Percentiles rank a stretch among this genome's conserved stretches.
Conservation (phyloP, 1,140 invertebrate genomes). For the Dendroctonus ponderosae region DNA sequence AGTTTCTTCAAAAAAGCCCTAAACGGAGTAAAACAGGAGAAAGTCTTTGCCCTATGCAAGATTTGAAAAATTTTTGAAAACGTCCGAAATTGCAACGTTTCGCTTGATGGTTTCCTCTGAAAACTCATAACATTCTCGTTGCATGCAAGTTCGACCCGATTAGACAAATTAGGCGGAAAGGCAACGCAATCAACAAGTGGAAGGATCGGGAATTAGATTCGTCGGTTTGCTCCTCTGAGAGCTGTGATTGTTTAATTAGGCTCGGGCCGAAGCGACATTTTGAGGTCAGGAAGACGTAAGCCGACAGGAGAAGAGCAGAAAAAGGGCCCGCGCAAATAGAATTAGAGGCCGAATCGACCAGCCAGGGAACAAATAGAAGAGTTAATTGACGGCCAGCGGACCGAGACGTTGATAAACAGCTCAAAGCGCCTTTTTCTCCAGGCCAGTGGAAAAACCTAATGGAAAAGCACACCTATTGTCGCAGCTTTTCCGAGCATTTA, state of each 20-base stretch:
- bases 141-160: too few species aligned
- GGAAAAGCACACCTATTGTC: slow-evolving; percentile 19
- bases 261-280: slow-evolving; percentile 14
- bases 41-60: too few species aligned
- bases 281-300: slow-evolving; percentile 17
- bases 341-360: slow-evolving; percentile 14
- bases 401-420: neutral
- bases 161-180: slow-evolving; percentile 1
- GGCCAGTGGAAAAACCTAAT: slow-evolving; percentile 9
- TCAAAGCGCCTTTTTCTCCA: neutral
- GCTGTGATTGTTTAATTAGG: slow-evolving; percentile 24
- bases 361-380: slow-evolving; percentile 3
- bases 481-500: slow-evolving; percentile 26
- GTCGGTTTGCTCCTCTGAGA: slow-evolving; percentile 18
- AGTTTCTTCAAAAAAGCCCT: too few species aligned
- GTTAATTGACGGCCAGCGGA: slow-evolving; percentile 5
- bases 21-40: too few species aligned
- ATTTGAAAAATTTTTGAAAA: too few species aligned
- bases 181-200: slow-evolving; percentile 23
- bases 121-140: too few species aligned
- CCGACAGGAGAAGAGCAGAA: neutral
- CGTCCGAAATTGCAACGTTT: too few species aligned
- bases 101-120: too few species aligned
- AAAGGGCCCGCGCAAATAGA: slow-evolving; percentile 13
- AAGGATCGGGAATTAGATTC: slow-evolving; percentile 12